A percentile compares a stretch with the other conserved stretches of the same genome.
phyloP scores from a whole-genome alignment of 1,140 invertebrate species.

The Venustaconcha ellipsiformis region DNA sequence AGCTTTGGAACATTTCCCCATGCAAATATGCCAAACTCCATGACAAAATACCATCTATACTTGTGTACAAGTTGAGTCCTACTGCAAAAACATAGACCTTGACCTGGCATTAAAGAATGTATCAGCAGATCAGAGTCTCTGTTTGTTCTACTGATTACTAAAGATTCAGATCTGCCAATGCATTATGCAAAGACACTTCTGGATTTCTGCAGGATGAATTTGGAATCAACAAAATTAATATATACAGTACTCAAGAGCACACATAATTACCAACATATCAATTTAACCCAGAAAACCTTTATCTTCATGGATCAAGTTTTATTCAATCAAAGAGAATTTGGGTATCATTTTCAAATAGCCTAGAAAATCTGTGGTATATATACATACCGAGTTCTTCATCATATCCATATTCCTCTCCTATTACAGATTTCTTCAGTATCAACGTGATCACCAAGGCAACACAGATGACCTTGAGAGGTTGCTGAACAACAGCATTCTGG shows the following conservation, averaged over 20 bases:
- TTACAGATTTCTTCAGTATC: conserved; percentile 45
- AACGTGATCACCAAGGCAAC: conserved; percentile 42
- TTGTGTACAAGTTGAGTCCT: too few species aligned
- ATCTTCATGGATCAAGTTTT: neutral
- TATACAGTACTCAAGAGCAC: neutral
- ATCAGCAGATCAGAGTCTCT: too few species aligned
- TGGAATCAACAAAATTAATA: neutral
- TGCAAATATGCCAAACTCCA: too few species aligned
- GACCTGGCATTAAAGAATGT: too few species aligned
- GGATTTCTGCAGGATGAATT: too few species aligned
- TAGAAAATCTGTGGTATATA: neutral
- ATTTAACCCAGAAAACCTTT: neutral
- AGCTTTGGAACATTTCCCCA: too few species aligned
- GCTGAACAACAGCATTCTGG: conserved; percentile 34
- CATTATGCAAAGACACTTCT: too few species aligned
- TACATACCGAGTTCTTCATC: conserved; percentile 28
- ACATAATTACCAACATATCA: neutral
- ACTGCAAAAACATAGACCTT: too few species aligned
- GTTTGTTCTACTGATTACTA: too few species aligned
- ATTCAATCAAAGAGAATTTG: neutral
- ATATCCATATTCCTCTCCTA: conserved; percentile 32
- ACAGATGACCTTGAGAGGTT: conserved; percentile 40
- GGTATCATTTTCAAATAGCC: neutral
- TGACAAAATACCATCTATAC: too few species aligned
- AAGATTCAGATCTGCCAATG: too few species aligned